Evolutionary conservation across 2,888 invertebrate genomes (phyloP).

Genomic region (Sympetrum striolatum): DNA sequence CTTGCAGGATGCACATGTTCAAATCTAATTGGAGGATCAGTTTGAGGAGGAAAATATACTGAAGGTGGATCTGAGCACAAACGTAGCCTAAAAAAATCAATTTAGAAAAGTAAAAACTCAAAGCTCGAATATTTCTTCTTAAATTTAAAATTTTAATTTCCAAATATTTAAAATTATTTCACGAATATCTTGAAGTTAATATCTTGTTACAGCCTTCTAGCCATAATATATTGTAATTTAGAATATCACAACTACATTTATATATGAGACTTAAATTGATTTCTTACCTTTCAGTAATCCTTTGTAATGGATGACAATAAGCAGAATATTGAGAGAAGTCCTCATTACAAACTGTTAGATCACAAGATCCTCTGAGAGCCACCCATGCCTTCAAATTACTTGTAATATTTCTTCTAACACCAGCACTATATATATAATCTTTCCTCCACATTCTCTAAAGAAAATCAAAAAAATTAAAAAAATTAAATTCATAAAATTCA

Average conservation of each 20-base stretch:
- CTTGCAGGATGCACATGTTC: constrained; percentile 58
- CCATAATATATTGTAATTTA: no score
- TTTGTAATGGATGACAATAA: not conserved
- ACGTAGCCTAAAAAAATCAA: constrained; percentile 58
- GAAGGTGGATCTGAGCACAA: constrained; percentile 69
- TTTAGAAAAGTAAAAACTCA: not conserved
- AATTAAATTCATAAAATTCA: not conserved
- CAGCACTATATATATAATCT: constrained; percentile 19
- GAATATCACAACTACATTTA: no score
- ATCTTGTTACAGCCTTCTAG: no score
- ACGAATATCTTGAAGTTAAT: no score
- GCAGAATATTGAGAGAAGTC: not conserved
- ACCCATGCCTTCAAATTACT: not conserved
- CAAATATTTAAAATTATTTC: no score
- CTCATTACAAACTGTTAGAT: not conserved
- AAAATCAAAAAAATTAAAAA: not conserved
- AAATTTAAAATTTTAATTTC: no score
- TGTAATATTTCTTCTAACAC: not conserved
- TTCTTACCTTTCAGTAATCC: not conserved
- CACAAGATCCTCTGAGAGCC: not conserved
- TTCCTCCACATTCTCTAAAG: not conserved
- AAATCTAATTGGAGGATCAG: constrained; percentile 60
- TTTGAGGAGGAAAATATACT: constrained; percentile 64
- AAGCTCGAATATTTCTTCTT: no score
- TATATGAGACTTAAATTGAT: no score